phyloP scores from a whole-genome alignment of 2,888 invertebrate genomes.

The Ennomos quercinarius region DNA sequence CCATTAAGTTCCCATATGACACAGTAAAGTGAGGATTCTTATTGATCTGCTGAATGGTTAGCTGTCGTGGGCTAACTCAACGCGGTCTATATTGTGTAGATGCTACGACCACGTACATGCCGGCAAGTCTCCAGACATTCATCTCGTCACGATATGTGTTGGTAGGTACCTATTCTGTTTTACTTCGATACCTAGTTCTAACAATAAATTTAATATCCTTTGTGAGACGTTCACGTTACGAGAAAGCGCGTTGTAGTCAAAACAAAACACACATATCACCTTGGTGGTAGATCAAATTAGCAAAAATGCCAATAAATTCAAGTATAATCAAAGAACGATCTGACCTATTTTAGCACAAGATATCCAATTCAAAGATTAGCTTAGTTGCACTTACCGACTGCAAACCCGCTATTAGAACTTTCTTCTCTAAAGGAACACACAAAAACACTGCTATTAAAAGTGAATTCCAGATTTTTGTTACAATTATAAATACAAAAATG shows the following conservation, averaged over 20 bases:
- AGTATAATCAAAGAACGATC: constrained; percentile 55
- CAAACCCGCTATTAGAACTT: constrained; percentile 9
- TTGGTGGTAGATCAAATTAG: constrained; percentile 37
- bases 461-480: constrained; percentile 43
- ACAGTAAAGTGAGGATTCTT: too few relatives aligned
- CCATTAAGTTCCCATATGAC: too few relatives aligned
- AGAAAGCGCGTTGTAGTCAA: constrained; percentile 23
- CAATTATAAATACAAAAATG: constrained; percentile 32
- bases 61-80: too few relatives aligned
- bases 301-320: constrained; percentile 50
- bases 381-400: constrained; percentile 49
- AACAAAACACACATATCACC: constrained; percentile 25
- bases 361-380: constrained; percentile 38
- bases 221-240: not conserved
- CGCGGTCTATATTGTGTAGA: too few relatives aligned
- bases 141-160: not conserved
- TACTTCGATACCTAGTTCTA: not conserved
- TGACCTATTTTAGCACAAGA: constrained; percentile 62
- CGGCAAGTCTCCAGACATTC: too few relatives aligned
- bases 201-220: constrained; percentile 11
- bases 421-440: constrained; percentile 27
- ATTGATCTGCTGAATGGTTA: too few relatives aligned
- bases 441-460: constrained; percentile 51
- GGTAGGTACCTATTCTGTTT: not conserved
- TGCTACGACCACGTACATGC: too few relatives aligned